Conservation (phyloP, 2,797 vertebrate species). For the Neostethus bicornis region DNA sequence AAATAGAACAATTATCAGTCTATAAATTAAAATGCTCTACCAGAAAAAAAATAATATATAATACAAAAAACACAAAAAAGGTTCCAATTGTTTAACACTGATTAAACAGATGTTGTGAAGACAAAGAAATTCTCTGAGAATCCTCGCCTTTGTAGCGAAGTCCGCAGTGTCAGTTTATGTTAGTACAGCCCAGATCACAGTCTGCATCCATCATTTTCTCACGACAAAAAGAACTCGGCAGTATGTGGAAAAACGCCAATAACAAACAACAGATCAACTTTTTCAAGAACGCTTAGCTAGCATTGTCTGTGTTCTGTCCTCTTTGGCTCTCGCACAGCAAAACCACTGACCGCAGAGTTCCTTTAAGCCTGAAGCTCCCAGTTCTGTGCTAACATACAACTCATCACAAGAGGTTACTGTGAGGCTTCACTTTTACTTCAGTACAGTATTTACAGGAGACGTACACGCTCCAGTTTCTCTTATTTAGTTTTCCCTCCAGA, state of each 20-base stretch:
- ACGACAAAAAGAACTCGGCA: conserved; percentile 48
- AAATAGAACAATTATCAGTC: conserved; percentile 76
- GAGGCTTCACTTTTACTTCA: conserved; percentile 40
- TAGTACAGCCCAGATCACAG: conserved; percentile 32
- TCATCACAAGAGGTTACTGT: conserved; percentile 37
- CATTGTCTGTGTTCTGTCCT: conserved; percentile 16
- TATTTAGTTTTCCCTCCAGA: conserved; percentile 29
- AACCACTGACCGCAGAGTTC: conserved; percentile 41
- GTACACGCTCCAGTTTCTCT: conserved; percentile 65
- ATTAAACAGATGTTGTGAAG: conserved; percentile 69
- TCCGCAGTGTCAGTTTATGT: conserved; percentile 37
- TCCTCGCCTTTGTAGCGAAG: conserved; percentile 38
- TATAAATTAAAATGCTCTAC: conserved; percentile 82
- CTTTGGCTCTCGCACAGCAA: conserved; percentile 51
- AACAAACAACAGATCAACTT: conserved; percentile 1
- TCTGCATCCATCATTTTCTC: conserved; percentile 6
- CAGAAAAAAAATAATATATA: conserved; percentile 42
- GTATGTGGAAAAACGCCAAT: conserved; percentile 10
- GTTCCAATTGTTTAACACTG: conserved; percentile 65
- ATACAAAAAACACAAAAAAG: background rate
- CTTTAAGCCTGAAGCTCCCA: conserved; percentile 38
- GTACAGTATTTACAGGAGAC: conserved; percentile 70
- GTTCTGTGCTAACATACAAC: conserved; percentile 52
- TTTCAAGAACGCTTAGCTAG: conserved; percentile 2
- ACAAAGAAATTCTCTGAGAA: conserved; percentile 35